These are phyloP conservation scores for Maniola jurtina DNA, from an alignment of 1,140 invertebrate species.

Conservation along the genomic window DNA sequence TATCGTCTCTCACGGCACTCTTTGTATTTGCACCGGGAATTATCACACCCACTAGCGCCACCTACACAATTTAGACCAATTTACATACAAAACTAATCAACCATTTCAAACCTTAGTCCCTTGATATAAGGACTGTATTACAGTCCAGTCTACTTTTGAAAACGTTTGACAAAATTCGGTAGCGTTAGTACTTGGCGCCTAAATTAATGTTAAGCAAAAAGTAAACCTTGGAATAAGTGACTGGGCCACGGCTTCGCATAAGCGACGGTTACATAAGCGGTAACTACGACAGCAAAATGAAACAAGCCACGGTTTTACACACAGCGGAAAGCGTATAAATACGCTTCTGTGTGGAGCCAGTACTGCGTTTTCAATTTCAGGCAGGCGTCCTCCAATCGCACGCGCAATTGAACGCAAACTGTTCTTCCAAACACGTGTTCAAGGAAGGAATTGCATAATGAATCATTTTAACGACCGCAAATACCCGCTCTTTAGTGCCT, in stretches of 20 bases:
- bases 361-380: no score
- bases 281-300: no score
- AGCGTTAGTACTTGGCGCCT: slow-evolving; percentile 45
- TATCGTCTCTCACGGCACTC: slow-evolving; percentile 64
- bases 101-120: slow-evolving; percentile 21
- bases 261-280: not conserved
- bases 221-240: slow-evolving; percentile 39
- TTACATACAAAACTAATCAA: slow-evolving; percentile 32
- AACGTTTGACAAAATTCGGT: slow-evolving; percentile 57
- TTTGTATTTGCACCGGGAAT: slow-evolving; percentile 65
- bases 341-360: no score
- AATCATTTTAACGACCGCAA: no score
- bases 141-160: slow-evolving; percentile 31
- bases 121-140: slow-evolving; percentile 1
- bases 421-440: no score
- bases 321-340: no score
- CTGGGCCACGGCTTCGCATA: not conserved
- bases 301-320: no score
- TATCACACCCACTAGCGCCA: slow-evolving; percentile 71
- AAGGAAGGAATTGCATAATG: no score
- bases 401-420: no score
- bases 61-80: slow-evolving; percentile 56
- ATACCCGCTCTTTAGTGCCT: no score
- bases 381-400: no score
- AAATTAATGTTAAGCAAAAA: slow-evolving; percentile 56